phyloP scores from a whole-genome alignment of 2,888 invertebrate species.

The Lapara coniferarum region DNA sequence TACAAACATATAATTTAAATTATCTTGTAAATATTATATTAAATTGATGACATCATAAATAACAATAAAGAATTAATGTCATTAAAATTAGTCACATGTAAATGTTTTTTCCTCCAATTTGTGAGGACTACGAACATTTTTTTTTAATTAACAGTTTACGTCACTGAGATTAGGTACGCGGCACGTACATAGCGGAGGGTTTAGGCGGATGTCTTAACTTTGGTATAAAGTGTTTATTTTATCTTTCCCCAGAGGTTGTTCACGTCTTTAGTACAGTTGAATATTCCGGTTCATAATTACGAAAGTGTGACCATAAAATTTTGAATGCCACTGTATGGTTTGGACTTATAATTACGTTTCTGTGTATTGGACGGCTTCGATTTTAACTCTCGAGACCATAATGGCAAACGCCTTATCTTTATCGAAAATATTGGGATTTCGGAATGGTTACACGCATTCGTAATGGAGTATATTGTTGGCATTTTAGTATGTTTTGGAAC shows the following conservation, averaged over 20 bases:
- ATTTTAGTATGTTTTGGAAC: background rate
- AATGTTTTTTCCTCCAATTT: too few relatives aligned
- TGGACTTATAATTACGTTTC: constrained; percentile 29
- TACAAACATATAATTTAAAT: too few relatives aligned
- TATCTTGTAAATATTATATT: too few relatives aligned
- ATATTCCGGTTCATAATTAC: constrained; percentile 35
- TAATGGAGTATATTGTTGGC: constrained; percentile 4
- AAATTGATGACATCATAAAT: too few relatives aligned
- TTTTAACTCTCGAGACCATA: constrained; percentile 11
- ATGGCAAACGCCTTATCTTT: constrained; percentile 25
- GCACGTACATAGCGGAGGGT: constrained; percentile 9
- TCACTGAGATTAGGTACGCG: too few relatives aligned
- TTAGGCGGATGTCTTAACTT: constrained; percentile 21
- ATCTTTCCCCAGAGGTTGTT: constrained; percentile 33
- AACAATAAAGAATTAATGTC: too few relatives aligned
- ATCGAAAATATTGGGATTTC: constrained; percentile 22
- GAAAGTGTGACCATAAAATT: constrained; percentile 39
- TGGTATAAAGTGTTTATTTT: constrained; percentile 23
- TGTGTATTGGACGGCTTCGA: constrained; percentile 32
- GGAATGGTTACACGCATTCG: constrained; percentile 1
- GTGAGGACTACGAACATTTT: too few relatives aligned
- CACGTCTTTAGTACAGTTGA: constrained; percentile 27
- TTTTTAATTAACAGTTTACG: too few relatives aligned
- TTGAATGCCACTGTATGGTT: constrained; percentile 33
- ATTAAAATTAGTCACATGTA: too few relatives aligned